Evolutionary conservation across 2,888 invertebrate species (phyloP), one percentile per base, ranked within the genome.

Genomic region (Hyppa rectilinea): DNA sequence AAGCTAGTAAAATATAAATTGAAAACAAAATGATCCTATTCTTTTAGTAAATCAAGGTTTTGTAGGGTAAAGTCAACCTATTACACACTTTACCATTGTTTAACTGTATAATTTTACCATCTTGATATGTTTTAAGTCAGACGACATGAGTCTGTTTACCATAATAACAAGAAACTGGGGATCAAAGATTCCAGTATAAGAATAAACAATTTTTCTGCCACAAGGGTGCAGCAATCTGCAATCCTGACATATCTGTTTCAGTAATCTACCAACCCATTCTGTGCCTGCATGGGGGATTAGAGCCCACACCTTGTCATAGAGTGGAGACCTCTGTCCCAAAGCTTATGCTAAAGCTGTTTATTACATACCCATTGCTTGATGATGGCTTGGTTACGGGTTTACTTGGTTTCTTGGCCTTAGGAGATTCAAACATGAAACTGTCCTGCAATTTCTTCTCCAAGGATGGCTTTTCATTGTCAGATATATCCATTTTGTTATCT

Each of bases 391-490:
- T 38, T 23, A 70, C 31, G 34, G 81, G 65, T 79, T 86, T 91
- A 53, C 75, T 88, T 50, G 82, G 78, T 83, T 90, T 92, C 71
- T 71, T 89, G 43, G 81, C 75, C 61, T 92, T 93, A 0, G 93
- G 93, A 9, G 93, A 92, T 52, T 93, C 94, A 92, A 92, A 95
- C 82, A 93, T 94, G 59, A 96, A 96, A 76, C 92, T 95, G 53
- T 92, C 92, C 65, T 95, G 92, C 31, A 96, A 84, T 84, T 92
- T 94, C 75, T 91, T 92, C 77, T 92, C 94, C 9, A 93, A 40
- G 23, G 85, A 71, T 4, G 86, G 71, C 67, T 91, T 92, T 47
- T 89, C 88, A 62, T 88, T 89, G n/a, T 87, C 88, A 71, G 88
- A 88, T 38, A 79, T 83, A 66, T 90, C 87, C 69, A 89, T 83